phyloP scores from a whole-genome alignment of 2,888 invertebrate species.

The Bombylius major region DNA sequence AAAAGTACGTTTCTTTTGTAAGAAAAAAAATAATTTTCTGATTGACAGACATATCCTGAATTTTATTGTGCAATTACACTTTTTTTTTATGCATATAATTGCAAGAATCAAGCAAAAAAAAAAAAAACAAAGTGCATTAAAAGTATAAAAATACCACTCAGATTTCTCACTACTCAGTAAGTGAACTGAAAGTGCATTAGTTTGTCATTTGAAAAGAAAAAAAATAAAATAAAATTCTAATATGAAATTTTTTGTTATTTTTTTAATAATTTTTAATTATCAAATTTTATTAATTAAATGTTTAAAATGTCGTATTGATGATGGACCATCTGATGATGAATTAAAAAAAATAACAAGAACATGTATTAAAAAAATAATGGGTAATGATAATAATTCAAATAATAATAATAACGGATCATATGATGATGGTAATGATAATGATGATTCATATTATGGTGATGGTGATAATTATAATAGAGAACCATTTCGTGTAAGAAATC shows the following conservation, averaged over 20 bases:
- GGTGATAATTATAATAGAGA: slow-evolving; percentile 19
- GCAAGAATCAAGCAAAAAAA: no score
- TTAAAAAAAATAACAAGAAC: slow-evolving; percentile 44
- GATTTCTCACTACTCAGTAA: no score
- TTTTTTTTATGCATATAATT: no score
- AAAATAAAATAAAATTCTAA: no score
- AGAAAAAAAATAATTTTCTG: no score
- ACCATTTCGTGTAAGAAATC: slow-evolving; percentile 17
- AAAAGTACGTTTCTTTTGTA: no score
- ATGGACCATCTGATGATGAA: slow-evolving; percentile 45
- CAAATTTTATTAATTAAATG: slow-evolving; percentile 18
- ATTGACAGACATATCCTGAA: no score
- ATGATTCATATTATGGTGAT: slow-evolving; percentile 19
- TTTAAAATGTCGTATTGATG: slow-evolving; percentile 46
- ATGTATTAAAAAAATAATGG: slow-evolving; percentile 39
- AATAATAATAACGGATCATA: slow-evolving; percentile 9
- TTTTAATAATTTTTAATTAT: background rate
- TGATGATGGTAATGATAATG: slow-evolving; percentile 24
- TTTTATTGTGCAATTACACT: no score
- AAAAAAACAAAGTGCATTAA: no score
- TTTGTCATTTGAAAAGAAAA: no score
- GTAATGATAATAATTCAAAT: slow-evolving; percentile 10
- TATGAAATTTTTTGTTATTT: background rate
- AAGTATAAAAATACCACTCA: no score
- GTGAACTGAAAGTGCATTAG: no score